These are phyloP conservation scores for Fratercula arctica DNA, from an alignment of 2,797 vertebrate genomes.

Conservation along the genomic window DNA sequence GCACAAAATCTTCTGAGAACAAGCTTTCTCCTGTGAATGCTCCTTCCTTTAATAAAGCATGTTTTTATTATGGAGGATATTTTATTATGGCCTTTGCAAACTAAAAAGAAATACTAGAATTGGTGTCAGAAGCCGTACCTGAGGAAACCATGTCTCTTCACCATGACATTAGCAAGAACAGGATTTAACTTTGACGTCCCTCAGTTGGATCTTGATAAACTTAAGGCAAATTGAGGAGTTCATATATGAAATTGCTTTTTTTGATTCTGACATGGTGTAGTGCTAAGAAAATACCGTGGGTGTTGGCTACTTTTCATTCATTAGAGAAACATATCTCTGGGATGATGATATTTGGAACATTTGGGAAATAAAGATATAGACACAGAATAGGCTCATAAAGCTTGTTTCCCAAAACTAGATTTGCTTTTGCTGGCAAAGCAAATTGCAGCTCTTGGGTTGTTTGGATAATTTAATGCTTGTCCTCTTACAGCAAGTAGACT, in stretches of 20 bases:
- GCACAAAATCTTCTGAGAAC: not conserved
- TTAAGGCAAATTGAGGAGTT: not conserved
- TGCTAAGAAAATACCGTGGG: not conserved
- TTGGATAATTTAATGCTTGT: not conserved
- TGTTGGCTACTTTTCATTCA: rapidly evolving
- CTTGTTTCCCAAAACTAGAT: not conserved
- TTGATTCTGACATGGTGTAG: not conserved
- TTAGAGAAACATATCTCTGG: not conserved
- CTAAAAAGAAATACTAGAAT: too few relatives aligned
- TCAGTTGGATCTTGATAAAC: not conserved
- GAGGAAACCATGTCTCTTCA: not conserved
- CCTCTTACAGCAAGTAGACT: not conserved
- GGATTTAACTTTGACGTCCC: not conserved
- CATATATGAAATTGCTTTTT: not conserved
- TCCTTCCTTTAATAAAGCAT: not conserved
- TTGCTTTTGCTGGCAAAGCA: not conserved
- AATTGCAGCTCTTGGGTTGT: not conserved
- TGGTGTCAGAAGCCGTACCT: not conserved
- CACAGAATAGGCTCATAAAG: not conserved
- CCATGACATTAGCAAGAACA: not conserved
- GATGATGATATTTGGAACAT: not conserved
- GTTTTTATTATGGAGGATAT: not conserved
- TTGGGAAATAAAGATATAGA: not conserved
- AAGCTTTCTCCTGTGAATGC: rapidly evolving
- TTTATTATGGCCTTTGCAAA: not conserved